Conservation (phyloP, 2,797 vertebrate genomes). For the Sebastes trivittatus region DNA sequence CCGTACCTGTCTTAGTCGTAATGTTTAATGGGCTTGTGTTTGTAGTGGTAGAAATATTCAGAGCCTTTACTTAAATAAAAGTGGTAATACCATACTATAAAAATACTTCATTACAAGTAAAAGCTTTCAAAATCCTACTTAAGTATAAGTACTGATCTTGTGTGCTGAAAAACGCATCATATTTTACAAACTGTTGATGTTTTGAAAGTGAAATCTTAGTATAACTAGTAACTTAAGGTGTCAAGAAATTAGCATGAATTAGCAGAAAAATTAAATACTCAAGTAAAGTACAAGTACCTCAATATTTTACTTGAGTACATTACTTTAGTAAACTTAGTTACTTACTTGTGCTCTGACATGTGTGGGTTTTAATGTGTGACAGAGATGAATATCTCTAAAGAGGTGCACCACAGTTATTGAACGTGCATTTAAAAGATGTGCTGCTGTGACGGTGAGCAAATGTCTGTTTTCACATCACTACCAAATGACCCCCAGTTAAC, state of each 20-base stretch:
- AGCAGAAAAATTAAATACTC: background rate
- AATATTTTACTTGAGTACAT: background rate
- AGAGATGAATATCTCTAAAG: background rate
- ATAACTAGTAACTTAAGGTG: background rate
- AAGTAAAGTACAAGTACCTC: background rate
- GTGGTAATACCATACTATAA: background rate
- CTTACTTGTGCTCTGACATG: background rate
- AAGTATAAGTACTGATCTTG: background rate
- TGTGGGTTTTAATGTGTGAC: background rate
- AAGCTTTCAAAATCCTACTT: background rate
- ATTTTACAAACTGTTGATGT: background rate
- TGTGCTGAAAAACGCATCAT: background rate
- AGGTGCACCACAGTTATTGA: background rate
- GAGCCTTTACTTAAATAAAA: background rate
- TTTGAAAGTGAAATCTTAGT: background rate
- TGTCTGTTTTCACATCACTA: conserved; percentile 3
- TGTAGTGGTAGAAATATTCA: background rate
- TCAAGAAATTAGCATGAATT: background rate
- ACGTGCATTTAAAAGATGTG: background rate
- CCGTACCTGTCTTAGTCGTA: background rate
- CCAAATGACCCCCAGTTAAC: conserved; percentile 33
- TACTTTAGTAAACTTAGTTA: background rate
- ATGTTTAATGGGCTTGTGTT: background rate
- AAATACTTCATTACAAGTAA: background rate
- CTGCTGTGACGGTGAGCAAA: conserved; percentile 11